Conservation (phyloP, 2,888 invertebrate genomes). For the Alentia gelatinosa region DNA sequence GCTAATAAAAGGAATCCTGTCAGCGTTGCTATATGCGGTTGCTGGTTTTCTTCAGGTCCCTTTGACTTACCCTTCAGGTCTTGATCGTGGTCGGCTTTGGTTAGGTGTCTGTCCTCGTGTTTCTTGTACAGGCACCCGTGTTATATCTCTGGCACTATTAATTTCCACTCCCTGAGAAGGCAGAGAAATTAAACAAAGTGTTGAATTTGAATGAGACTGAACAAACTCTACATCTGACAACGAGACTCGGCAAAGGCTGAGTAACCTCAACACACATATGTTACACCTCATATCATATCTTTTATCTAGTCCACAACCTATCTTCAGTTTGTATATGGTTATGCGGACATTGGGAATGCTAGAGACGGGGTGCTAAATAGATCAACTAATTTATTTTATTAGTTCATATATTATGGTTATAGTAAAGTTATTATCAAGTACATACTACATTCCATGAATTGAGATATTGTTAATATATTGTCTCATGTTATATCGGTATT, state of each 20-base stretch:
- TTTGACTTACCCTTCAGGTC: background rate
- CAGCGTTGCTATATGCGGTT: background rate
- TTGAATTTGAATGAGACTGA: background rate
- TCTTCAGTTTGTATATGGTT: background rate
- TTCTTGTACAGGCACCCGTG: background rate
- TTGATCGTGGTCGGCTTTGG: background rate
- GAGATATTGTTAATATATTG: background rate
- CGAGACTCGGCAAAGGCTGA: too few relatives aligned
- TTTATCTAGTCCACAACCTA: background rate
- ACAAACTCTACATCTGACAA: too few relatives aligned
- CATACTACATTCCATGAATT: background rate
- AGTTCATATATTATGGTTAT: too few relatives aligned
- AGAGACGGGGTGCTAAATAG: too few relatives aligned
- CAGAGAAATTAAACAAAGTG: background rate
- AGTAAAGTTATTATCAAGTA: too few relatives aligned
- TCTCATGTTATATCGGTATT: background rate
- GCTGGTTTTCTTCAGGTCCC: background rate
- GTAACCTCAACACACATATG: background rate
- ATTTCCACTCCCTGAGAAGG: background rate
- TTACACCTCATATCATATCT: background rate
- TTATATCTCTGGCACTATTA: background rate
- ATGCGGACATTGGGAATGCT: background rate
- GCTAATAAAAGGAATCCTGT: background rate
- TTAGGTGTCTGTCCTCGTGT: background rate
- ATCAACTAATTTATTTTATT: too few relatives aligned